Conservation (phyloP, 2,888 invertebrate species). For the Ptilodon capucinus region DNA sequence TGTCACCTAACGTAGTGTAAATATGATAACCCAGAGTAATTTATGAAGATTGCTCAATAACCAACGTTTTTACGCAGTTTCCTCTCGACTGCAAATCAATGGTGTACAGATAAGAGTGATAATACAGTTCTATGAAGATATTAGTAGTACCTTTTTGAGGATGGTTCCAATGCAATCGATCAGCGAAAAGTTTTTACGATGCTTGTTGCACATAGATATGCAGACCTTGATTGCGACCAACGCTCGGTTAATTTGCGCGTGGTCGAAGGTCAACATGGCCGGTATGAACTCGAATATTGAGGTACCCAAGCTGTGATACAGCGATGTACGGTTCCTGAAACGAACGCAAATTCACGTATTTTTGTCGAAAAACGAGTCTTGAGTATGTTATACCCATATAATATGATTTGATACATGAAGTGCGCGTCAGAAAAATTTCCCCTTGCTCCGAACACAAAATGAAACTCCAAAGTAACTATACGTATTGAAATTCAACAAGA, state of each 20-base stretch:
- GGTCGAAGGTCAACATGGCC: slow-evolving; percentile 96
- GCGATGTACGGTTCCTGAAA: slow-evolving; percentile 88
- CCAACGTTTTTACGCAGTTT: no score
- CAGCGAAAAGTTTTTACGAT: slow-evolving; percentile 86
- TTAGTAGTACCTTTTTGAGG: slow-evolving; percentile 79
- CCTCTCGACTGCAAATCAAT: no score
- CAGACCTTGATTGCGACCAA: slow-evolving; percentile 89
- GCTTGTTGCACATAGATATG: slow-evolving; percentile 89
- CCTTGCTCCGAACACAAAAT: no score
- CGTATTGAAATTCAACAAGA: not conserved
- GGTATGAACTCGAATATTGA: slow-evolving; percentile 95
- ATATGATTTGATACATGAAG: no score
- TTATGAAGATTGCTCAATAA: no score
- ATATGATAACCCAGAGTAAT: no score
- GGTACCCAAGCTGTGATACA: slow-evolving; percentile 96
- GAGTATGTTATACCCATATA: no score
- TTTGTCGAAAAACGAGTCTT: no score
- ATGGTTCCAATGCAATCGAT: slow-evolving; percentile 91
- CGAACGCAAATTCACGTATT: not conserved
- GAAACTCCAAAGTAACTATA: no score
- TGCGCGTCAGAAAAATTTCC: no score
- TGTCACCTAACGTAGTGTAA: no score
- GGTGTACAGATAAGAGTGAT: no score
- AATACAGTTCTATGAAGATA: not conserved
- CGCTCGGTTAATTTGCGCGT: slow-evolving; percentile 88